Base-by-base conservation (phyloP, 2,888 invertebrate genomes). In the Eucera pruinosa region DNA sequence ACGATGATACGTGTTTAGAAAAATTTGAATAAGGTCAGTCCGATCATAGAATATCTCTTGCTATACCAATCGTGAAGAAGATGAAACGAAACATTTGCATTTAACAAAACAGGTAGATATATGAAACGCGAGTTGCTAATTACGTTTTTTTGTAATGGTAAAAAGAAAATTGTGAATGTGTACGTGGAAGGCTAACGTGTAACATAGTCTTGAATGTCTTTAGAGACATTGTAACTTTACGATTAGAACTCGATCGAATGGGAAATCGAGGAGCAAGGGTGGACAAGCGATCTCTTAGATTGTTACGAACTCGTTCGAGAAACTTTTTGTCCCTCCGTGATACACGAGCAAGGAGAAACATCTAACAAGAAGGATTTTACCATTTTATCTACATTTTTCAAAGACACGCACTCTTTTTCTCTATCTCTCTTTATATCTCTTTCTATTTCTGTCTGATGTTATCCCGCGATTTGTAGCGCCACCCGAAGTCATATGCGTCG, bases 331-430 rank as follows among this genome's bases (percentile, higher is more conserved):
- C 80, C 72, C 65, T 80, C 71, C 71, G 72, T 57, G 72, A 73
- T 66, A 62, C n/a, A n/a, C 65, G 72, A 61, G 61, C 72, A 61
- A 71, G 60, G 25, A 50, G 41, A 68, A n/a, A 60, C 67, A 55
- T 78, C 70, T 57, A 43, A 27, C n/a, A 48, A 45, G 50, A 60
- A 67, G 78, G 62, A 79, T 72, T 72, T 68, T 78, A 78, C 79
- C 72, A 65, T 79, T 79, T 79, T 79, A 79, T 79, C 79, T 72
- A 78, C 79, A 79, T 79, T 79, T 78, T 79, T 79, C 79, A 78
- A 71, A 66, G 65, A 64, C 69, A 78, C 79, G 78, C 80, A 68
- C 79, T 64, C 62, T 76, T 76, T 73, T 69, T 72, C 72, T 66
- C 64, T 68, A 65, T 74, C 74, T 70, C 78, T 70, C 73, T 80